Evolutionary conservation across 2,888 invertebrate species (phyloP).

Genomic region (Phymatocera aterrima): DNA sequence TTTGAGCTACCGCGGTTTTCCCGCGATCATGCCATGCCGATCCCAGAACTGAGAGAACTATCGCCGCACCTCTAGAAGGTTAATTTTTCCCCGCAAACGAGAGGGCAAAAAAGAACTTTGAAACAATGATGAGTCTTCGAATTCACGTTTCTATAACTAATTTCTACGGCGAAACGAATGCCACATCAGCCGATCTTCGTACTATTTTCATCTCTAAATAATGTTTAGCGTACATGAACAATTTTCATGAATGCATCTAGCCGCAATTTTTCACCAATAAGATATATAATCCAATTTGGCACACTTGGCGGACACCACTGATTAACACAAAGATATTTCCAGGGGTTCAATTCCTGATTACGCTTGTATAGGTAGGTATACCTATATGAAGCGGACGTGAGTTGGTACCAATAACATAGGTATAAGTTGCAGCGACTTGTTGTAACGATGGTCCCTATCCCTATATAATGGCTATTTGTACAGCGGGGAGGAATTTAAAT

Average conservation of each 20-base stretch:
- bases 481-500: conserved; percentile 35
- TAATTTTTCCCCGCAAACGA: neutral
- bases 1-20: conserved; percentile 37
- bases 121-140: conserved; percentile 38
- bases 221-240: too few relatives aligned
- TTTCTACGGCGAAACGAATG: conserved; percentile 18
- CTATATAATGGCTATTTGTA: neutral
- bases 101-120: neutral
- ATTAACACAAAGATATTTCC: too few relatives aligned
- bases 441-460: neutral
- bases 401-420: neutral
- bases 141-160: conserved; percentile 16
- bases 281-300: too few relatives aligned
- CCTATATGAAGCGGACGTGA: neutral
- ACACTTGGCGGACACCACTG: too few relatives aligned
- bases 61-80: neutral
- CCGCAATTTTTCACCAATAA: too few relatives aligned
- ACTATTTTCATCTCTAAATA: too few relatives aligned
- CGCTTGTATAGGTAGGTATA: neutral
- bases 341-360: neutral
- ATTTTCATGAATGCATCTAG: too few relatives aligned
- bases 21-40: neutral
- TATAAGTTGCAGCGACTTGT: neutral
- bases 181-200: too few relatives aligned
- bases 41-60: neutral